A percentile compares a stretch with the other conserved stretches of the same genome.
Evolutionary conservation across 2,888 invertebrate genomes (phyloP).

Genomic region (Autographa gamma): DNA sequence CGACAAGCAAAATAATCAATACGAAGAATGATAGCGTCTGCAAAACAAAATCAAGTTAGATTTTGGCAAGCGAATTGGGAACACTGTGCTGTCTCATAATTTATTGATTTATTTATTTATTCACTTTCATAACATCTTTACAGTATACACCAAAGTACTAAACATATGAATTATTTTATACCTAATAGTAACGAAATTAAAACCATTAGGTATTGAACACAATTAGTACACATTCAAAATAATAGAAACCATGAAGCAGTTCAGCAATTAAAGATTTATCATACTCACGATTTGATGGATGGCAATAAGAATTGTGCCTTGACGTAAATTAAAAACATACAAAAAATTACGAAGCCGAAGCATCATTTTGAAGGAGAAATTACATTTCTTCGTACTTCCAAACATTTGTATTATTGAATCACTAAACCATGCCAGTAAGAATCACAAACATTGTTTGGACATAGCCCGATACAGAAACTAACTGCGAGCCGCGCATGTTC

Average conservation of each 20-base stretch:
- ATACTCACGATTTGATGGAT: slow-evolving; percentile 88
- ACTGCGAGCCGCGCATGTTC: slow-evolving; percentile 75
- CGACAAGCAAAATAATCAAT: slow-evolving; percentile 83
- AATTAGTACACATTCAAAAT: too few species aligned
- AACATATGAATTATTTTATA: too few species aligned
- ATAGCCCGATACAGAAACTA: slow-evolving; percentile 57
- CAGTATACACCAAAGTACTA: too few species aligned
- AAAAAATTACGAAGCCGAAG: slow-evolving; percentile 85
- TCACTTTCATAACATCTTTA: too few species aligned
- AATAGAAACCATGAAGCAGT: not conserved
- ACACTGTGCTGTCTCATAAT: not conserved
- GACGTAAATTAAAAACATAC: slow-evolving; percentile 86
- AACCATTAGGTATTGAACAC: too few species aligned
- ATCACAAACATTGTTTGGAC: slow-evolving; percentile 77
- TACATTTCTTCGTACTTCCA: slow-evolving; percentile 82
- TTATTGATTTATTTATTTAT: too few species aligned
- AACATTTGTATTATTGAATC: slow-evolving; percentile 80
- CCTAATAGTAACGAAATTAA: too few species aligned
- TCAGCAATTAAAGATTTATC: slow-evolving; percentile 15
- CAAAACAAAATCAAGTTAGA: slow-evolving; percentile 20
- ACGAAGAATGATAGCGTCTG: slow-evolving; percentile 86
- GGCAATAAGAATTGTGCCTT: slow-evolving; percentile 87
- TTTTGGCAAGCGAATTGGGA: not conserved
- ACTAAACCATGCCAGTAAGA: slow-evolving; percentile 66
- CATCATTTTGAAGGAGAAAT: slow-evolving; percentile 81